Evolutionary conservation across 2,797 vertebrate species (phyloP), one percentile per base, ranked within the genome.

Genomic region (Aplochiton taeniatus): DNA sequence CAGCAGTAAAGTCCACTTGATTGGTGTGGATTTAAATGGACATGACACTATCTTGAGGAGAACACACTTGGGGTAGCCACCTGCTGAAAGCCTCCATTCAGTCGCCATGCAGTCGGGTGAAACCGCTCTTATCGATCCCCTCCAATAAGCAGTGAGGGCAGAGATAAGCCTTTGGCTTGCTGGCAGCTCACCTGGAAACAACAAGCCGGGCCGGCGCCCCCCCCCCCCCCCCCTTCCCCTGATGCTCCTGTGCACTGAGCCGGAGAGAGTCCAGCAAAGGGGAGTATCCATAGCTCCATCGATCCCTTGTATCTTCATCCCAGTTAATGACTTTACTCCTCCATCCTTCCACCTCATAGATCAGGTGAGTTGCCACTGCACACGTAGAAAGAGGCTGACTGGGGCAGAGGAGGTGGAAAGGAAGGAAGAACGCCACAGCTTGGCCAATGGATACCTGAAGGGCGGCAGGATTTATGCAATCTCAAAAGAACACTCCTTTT

Each of bases 161-260:
- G 72, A 50, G 51, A 61, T 56, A 50, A 48, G 70, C 77, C 74
- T 73, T 59, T 9, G 63, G 56, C 75, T 59, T 64, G 56, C 66
- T 73, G 84, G 73, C 71, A 85, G 75, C 75, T 87, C 89, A 90
- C 85, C 86, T 90, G 85, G 81, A 88, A 91, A 88, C 85, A 79
- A 78, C 77, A 81, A 45, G 69, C 67, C 31, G 51, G 65, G 71
- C 70, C 79, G 78, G 69, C 79, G 50, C 74, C 77, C 71, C 63
- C 31, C 31, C 31, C 31, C 31, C 31, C 31, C 31, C 31, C 31
- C 31, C 31, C 31, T 31, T 31, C 31, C 31, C 64, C 75, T 16
- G 76, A 79, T 79, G 80, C 79, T 89, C 74, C 60, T 80, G 86
- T 80, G 85, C 83, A 83, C 76, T 65, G 80, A 73, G 81, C 81